These are phyloP conservation scores for Morelia viridis DNA, from an alignment of 2,797 vertebrate species.

Conservation along the genomic window DNA sequence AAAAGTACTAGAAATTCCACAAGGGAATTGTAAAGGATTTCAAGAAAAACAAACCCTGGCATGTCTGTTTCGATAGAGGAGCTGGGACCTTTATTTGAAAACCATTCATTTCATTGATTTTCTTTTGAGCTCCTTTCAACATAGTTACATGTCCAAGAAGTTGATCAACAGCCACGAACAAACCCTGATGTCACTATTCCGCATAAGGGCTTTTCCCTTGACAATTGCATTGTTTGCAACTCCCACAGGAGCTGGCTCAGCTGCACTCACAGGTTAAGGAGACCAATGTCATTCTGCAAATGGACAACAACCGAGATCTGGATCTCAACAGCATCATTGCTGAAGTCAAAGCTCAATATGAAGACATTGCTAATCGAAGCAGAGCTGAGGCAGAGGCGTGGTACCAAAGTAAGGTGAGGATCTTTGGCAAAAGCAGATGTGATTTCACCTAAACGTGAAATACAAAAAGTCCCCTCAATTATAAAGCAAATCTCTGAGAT, in stretches of 20 bases:
- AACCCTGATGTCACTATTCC: background rate
- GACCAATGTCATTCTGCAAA: conserved; percentile 82
- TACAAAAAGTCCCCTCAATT: background rate
- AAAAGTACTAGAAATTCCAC: background rate
- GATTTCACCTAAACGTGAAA: background rate
- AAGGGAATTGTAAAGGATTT: background rate
- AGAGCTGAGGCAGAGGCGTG: conserved; percentile 80
- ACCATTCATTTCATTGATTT: background rate
- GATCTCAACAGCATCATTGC: conserved; percentile 82
- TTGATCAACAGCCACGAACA: background rate
- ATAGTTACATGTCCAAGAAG: background rate
- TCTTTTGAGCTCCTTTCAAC: background rate
- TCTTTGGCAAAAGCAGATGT: background rate
- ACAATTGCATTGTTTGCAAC: background rate
- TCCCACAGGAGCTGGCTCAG: conserved; percentile 78
- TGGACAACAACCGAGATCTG: conserved; percentile 84
- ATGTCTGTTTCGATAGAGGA: background rate
- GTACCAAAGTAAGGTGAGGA: conserved; percentile 82
- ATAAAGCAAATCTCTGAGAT: background rate
- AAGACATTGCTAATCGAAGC: conserved; percentile 81
- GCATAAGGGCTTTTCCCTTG: background rate
- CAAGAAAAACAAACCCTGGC: background rate
- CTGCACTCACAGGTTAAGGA: conserved; percentile 83
- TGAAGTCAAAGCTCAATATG: conserved; percentile 84
- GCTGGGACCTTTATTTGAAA: background rate